Evolutionary conservation across 2,888 invertebrate species (phyloP).

Genomic region (Limenitis camilla): DNA sequence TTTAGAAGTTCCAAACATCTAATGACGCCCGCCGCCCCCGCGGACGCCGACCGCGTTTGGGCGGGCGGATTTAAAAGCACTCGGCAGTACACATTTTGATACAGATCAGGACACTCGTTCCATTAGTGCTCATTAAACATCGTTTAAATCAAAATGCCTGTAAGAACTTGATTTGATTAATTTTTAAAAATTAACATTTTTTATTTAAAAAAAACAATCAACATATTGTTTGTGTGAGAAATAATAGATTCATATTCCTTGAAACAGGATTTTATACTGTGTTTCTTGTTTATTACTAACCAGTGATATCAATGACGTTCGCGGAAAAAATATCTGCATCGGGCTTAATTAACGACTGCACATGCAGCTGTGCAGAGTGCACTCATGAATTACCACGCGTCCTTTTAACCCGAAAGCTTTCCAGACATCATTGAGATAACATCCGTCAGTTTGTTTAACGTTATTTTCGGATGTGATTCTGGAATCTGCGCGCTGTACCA

Average conservation of each 20-base stretch:
- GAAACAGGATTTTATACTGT: background rate
- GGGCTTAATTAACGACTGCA: constrained; percentile 12
- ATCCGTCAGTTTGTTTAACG: constrained; percentile 48
- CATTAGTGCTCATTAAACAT: constrained; percentile 39
- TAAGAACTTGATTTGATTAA: constrained; percentile 36
- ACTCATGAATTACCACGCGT: constrained; percentile 19
- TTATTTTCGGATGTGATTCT: constrained; percentile 69
- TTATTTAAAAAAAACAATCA: background rate
- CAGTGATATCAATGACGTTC: background rate
- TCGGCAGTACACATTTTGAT: constrained; percentile 51
- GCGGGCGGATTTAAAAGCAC: constrained; percentile 49
- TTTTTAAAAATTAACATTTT: background rate
- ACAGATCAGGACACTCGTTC: constrained; percentile 52
- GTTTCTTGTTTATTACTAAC: background rate
- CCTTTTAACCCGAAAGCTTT: constrained; percentile 38
- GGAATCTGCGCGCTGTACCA: constrained; percentile 50
- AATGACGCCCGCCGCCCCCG: constrained; percentile 41
- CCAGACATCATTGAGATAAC: constrained; percentile 43
- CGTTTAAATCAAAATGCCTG: constrained; percentile 56
- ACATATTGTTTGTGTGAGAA: background rate
- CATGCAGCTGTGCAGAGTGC: constrained; percentile 29
- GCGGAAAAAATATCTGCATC: background rate
- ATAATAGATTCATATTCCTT: background rate
- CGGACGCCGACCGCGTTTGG: constrained; percentile 38
- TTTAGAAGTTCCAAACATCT: constrained; percentile 28